phyloP scores from a whole-genome alignment of 35 echinoderm and acorn worm genomes.

The Heliocidaris tuberculata region DNA sequence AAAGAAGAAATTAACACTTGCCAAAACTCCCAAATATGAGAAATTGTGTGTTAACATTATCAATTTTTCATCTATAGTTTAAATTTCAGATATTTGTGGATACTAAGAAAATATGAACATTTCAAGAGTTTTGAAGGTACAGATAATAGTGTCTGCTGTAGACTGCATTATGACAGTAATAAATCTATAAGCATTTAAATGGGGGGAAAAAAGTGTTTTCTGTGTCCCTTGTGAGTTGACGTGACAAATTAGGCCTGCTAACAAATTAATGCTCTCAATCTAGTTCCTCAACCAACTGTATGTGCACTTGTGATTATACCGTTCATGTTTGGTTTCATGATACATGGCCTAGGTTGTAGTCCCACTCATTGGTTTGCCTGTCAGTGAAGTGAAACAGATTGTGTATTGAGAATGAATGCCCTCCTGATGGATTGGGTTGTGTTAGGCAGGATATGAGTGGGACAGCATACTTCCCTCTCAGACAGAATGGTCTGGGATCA shows the following conservation, averaged over 20 bases:
- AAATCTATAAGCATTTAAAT: too few relatives aligned
- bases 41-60: too few relatives aligned
- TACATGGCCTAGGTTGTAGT: not conserved
- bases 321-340: not conserved
- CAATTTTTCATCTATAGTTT: too few relatives aligned
- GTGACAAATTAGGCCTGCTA: not conserved
- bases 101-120: too few relatives aligned
- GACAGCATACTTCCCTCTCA: conserved; percentile 41
- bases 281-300: not conserved
- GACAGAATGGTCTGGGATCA: conserved; percentile 22
- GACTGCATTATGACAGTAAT: too few relatives aligned
- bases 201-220: too few relatives aligned
- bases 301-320: not conserved
- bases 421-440: not conserved
- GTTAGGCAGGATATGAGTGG: conserved; percentile 23
- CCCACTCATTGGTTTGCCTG: not conserved
- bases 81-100: too few relatives aligned
- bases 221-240: too few relatives aligned
- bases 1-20: too few relatives aligned
- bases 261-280: not conserved
- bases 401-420: not conserved
- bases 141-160: too few relatives aligned
- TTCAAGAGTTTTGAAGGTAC: too few relatives aligned
- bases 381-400: not conserved
- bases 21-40: too few relatives aligned